Evolutionary conservation across 2,888 invertebrate genomes (phyloP).

Genomic region (Oscheius sp.): DNA sequence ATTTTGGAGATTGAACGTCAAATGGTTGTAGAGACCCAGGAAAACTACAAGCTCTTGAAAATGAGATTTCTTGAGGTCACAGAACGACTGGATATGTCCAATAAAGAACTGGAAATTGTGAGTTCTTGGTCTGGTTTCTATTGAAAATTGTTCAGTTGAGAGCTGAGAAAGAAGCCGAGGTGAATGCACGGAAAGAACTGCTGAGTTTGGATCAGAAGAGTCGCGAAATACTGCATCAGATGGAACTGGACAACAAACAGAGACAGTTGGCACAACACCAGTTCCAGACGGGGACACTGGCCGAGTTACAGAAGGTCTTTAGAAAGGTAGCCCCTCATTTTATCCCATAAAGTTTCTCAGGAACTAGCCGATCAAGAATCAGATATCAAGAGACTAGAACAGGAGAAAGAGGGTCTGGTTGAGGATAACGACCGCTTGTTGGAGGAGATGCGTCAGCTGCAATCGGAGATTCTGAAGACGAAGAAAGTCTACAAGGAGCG

Average conservation of each 20-base stretch:
- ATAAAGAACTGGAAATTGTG: constrained; percentile 28
- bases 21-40: constrained; percentile 28
- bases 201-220: constrained; percentile 22
- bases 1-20: constrained; percentile 25
- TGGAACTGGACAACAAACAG: constrained; percentile 26
- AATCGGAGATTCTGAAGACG: constrained; percentile 17
- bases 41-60: constrained; percentile 23
- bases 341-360: constrained; percentile 1
- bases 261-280: constrained; percentile 24
- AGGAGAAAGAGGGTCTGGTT: constrained; percentile 34
- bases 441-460: constrained; percentile 25
- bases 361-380: constrained; percentile 33
- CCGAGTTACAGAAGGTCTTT: constrained; percentile 34
- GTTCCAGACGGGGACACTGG: constrained; percentile 28
- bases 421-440: constrained; percentile 31
- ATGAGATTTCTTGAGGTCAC: constrained; percentile 7
- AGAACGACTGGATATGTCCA: constrained; percentile 14
- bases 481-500: constrained; percentile 6
- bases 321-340: constrained; percentile 10
- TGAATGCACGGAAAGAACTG: constrained; percentile 12
- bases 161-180: constrained; percentile 29
- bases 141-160: constrained; percentile 6
- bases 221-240: constrained; percentile 13
- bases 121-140: not conserved
- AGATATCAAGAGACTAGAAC: constrained; percentile 20